These are phyloP conservation scores for Tryphoninae sp. DNA, from an alignment of 2,888 invertebrate genomes.

Conservation along the genomic window DNA sequence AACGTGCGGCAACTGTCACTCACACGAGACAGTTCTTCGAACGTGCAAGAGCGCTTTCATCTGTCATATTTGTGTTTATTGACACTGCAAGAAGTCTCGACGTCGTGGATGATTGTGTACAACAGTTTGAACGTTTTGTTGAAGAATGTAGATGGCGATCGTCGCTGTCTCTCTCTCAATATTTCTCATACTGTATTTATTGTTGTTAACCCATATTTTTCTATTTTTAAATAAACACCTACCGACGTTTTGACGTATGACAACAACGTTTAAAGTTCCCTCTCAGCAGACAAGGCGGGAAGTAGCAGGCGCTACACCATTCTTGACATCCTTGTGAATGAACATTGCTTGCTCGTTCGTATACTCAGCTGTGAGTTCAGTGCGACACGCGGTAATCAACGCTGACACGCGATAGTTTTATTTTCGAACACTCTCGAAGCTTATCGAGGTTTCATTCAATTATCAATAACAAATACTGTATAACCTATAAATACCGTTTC, in stretches of 20 bases:
- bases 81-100: conserved; percentile 6
- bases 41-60: conserved; percentile 33
- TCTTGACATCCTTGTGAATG: conserved; percentile 54
- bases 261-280: conserved; percentile 29
- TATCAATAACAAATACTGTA: not conserved
- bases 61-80: conserved; percentile 60
- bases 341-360: conserved; percentile 16
- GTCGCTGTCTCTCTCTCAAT: not conserved
- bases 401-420: conserved; percentile 17
- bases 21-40: conserved; percentile 30
- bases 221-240: not conserved
- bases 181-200: not conserved
- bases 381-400: conserved; percentile 20
- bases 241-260: conserved; percentile 4
- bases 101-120: not conserved
- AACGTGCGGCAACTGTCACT: conserved; percentile 49
- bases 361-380: conserved; percentile 55
- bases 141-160: not conserved
- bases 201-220: conserved; percentile 9
- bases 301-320: conserved; percentile 10
- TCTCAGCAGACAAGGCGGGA: not conserved
- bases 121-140: not conserved
- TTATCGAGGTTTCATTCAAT: not conserved
- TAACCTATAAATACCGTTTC: conserved; percentile 3
- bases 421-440: conserved; percentile 44